These are phyloP conservation scores for Hoplostethus mediterraneus DNA, from an alignment of 2,797 vertebrate genomes.

Conservation along the genomic window DNA sequence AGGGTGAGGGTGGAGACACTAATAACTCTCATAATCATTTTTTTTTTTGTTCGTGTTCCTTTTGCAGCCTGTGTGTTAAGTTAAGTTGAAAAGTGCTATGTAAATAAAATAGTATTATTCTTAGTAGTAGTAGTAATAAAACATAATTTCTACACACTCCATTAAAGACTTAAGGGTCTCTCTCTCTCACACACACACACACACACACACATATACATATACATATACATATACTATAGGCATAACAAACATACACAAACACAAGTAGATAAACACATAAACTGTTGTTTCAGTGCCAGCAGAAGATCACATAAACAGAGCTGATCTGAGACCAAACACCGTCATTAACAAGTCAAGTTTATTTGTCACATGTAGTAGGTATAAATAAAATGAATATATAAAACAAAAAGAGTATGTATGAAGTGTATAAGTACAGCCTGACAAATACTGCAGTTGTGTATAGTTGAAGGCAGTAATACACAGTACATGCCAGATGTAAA, in stretches of 20 bases:
- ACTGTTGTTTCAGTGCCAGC: background rate
- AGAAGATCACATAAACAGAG: constrained; percentile 6
- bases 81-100: too few species aligned
- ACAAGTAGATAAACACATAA: constrained; percentile 6
- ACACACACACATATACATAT: background rate
- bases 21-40: too few species aligned
- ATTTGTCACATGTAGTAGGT: too few species aligned
- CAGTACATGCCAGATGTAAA: too few species aligned
- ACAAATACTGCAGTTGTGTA: too few species aligned
- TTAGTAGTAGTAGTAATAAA: background rate
- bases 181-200: background rate
- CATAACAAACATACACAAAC: background rate
- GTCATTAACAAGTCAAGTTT: background rate
- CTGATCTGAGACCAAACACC: background rate
- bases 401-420: too few species aligned
- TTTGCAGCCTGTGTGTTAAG: too few species aligned
- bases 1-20: constrained; percentile 43
- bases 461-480: too few species aligned
- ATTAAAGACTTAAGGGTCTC: constrained; percentile 20
- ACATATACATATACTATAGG: background rate
- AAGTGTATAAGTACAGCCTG: too few species aligned
- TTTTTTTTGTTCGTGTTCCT: too few species aligned
- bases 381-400: too few species aligned
- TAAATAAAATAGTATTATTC: too few species aligned
- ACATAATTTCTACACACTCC: constrained; percentile 21